Percentiles rank a stretch among this genome's conserved stretches.
These are phyloP conservation scores for Forpus xanthops DNA, from an alignment of 2,797 vertebrate species.

Conservation along the genomic window DNA sequence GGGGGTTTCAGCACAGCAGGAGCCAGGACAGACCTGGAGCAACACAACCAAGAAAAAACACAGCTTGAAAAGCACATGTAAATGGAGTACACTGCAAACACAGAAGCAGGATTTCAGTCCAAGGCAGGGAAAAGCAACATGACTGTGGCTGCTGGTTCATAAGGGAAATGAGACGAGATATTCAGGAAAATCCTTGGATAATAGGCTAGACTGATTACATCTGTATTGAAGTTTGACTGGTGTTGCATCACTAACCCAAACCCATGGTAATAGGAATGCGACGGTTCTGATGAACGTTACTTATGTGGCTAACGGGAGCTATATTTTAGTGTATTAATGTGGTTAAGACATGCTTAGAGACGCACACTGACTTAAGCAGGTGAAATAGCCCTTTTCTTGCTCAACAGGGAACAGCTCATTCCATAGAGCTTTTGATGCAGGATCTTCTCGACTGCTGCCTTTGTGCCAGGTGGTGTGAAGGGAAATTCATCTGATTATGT, in stretches of 20 bases:
- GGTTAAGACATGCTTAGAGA: not conserved
- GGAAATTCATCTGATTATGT: not conserved
- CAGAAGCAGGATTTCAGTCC: not conserved
- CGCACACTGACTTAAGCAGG: not conserved
- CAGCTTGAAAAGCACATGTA: not conserved
- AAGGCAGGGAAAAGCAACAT: not conserved
- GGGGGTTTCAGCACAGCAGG: not conserved
- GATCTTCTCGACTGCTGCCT: not conserved
- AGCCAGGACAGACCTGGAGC: not conserved
- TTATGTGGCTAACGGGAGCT: not conserved
- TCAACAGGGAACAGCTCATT: not conserved
- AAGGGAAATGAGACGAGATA: not conserved
- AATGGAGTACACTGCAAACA: not conserved
- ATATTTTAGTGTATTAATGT: not conserved
- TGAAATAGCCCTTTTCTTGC: not conserved
- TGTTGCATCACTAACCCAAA: not conserved
- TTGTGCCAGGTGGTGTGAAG: not conserved
- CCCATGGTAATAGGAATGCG: not conserved
- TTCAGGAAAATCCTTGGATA: not conserved
- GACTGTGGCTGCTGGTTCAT: not conserved
- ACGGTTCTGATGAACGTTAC: not conserved
- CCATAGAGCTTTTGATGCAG: not conserved
- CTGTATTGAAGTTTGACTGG: not conserved
- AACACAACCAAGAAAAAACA: not conserved
- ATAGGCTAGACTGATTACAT: not conserved